Evolutionary conservation across 2,888 invertebrate species (phyloP).

Genomic region (Agrotis puta): DNA sequence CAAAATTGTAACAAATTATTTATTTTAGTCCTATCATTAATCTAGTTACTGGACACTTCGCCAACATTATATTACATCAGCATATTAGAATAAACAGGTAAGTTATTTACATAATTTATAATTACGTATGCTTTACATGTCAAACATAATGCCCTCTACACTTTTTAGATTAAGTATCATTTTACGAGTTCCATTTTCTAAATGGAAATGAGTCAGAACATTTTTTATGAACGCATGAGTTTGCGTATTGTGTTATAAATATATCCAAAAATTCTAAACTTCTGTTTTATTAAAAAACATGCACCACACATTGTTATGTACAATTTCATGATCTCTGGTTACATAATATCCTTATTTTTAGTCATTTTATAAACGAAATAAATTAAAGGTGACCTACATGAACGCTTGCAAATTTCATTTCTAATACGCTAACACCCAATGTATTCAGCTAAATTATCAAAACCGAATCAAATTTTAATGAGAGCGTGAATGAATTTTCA

Average conservation of each 20-base stretch:
- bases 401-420: slow-evolving; percentile 20
- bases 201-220: slow-evolving; percentile 68
- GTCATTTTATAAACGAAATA: slow-evolving; percentile 6
- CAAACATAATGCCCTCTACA: slow-evolving; percentile 27
- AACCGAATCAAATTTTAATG: slow-evolving; percentile 37
- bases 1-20: slow-evolving; percentile 54
- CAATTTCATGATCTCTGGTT: neutral
- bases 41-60: slow-evolving; percentile 51
- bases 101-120: slow-evolving; percentile 60
- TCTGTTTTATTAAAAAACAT: slow-evolving; percentile 13
- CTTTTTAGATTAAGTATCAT: slow-evolving; percentile 31
- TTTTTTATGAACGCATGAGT: slow-evolving; percentile 65
- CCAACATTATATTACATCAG: slow-evolving; percentile 34
- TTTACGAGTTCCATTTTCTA: slow-evolving; percentile 61
- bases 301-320: neutral
- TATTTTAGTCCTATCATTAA: slow-evolving; percentile 53
- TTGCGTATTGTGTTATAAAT: slow-evolving; percentile 59
- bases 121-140: slow-evolving; percentile 49
- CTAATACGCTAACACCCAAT: slow-evolving; percentile 17
- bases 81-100: slow-evolving; percentile 67
- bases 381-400: slow-evolving; percentile 15
- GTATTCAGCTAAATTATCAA: slow-evolving; percentile 30
- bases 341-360: neutral
- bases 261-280: slow-evolving; percentile 59
- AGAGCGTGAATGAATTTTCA: slow-evolving; percentile 54